Percentiles rank a stretch among this genome's conserved stretches.
Evolutionary conservation across 2,888 invertebrate species (phyloP).

Genomic region (Tinea pellionella): DNA sequence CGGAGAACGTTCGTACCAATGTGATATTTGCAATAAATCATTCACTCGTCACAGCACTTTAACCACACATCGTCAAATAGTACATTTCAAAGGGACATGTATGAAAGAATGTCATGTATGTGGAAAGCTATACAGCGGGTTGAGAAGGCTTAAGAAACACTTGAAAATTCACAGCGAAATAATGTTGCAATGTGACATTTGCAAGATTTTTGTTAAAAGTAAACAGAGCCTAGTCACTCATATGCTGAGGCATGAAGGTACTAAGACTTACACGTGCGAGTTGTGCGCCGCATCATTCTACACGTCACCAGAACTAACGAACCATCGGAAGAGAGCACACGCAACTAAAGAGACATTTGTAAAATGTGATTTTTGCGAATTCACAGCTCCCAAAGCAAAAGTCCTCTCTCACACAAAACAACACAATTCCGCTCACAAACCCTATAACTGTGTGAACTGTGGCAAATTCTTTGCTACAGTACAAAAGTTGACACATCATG

Average conservation of each 20-base stretch:
- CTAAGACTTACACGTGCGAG: conserved; percentile 22
- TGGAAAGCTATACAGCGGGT: background rate
- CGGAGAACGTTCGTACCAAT: conserved; percentile 7
- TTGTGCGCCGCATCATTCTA: conserved; percentile 42
- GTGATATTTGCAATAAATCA: conserved; percentile 13
- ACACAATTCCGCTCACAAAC: conserved; percentile 1
- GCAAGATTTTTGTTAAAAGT: conserved; percentile 19
- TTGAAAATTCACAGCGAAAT: background rate
- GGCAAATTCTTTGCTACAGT: background rate
- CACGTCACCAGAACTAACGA: conserved; percentile 37
- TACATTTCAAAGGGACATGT: background rate
- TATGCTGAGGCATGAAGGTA: conserved; percentile 22
- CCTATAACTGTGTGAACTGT: background rate
- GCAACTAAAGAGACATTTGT: background rate
- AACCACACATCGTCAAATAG: background rate
- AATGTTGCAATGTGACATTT: conserved; percentile 4
- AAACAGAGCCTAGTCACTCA: conserved; percentile 27
- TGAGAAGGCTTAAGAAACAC: background rate
- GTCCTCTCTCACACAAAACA: background rate
- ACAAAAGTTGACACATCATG: background rate
- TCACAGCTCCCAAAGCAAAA: background rate
- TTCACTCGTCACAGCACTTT: conserved; percentile 11
- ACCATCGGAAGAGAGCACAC: conserved; percentile 27
- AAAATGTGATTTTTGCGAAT: conserved; percentile 11
- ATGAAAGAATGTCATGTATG: conserved; percentile 3